Percentiles rank a stretch among this genome's conserved stretches.
phyloP scores from a whole-genome alignment of 2,797 vertebrate species.

The Rhinella marina region DNA sequence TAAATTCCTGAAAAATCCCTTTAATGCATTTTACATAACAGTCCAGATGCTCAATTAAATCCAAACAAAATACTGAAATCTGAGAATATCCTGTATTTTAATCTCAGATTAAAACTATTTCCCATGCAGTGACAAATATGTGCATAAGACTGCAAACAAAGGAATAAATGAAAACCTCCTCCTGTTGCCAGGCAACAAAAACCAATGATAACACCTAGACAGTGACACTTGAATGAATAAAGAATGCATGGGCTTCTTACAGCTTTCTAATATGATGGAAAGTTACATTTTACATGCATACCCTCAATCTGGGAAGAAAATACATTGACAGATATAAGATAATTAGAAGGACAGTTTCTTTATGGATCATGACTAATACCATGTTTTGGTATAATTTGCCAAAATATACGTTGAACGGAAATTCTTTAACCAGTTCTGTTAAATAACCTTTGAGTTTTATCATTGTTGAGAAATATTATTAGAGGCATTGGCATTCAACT shows the following conservation, averaged over 20 bases:
- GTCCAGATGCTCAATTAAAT: neutral
- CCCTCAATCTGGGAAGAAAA: neutral
- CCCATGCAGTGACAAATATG: neutral
- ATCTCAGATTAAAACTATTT: neutral
- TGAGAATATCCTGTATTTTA: neutral
- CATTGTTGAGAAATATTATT: neutral
- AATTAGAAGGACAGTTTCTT: slow-evolving; percentile 5
- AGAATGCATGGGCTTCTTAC: slow-evolving; percentile 9
- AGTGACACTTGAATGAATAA: slow-evolving; percentile 37
- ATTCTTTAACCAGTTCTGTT: neutral
- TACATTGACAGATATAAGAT: neutral
- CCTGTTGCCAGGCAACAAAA: slow-evolving; percentile 40
- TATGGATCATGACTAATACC: neutral
- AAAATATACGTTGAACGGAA: neutral
- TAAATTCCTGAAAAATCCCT: too few species aligned
- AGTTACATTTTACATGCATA: slow-evolving; percentile 1
- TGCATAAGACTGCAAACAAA: slow-evolving; percentile 15
- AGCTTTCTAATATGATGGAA: neutral
- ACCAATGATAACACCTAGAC: slow-evolving; percentile 37
- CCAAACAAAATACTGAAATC: too few species aligned
- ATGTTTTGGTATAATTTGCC: neutral
- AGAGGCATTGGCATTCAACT: neutral
- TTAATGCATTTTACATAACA: neutral
- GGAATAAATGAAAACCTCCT: slow-evolving; percentile 25
- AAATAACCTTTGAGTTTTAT: neutral